phyloP scores from a whole-genome alignment of 2,888 invertebrate genomes.

The Uloborus plumipes region DNA sequence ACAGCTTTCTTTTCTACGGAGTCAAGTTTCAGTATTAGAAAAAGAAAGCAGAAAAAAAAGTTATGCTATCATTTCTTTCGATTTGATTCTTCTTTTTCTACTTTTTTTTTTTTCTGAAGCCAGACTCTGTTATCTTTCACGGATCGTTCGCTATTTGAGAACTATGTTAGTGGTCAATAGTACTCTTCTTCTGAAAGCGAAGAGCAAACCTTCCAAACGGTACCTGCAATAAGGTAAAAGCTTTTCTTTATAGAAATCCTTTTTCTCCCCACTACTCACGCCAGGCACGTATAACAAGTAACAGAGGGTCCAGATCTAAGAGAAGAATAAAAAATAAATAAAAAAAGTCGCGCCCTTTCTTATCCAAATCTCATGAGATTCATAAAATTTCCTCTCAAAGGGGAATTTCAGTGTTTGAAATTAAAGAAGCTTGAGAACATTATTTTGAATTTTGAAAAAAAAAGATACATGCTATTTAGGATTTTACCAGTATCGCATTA shows the following conservation, averaged over 20 bases:
- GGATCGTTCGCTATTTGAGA: constrained; percentile 55
- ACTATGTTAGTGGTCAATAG: constrained; percentile 56
- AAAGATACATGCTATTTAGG: background rate
- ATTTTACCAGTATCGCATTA: too few species aligned
- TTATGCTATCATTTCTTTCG: constrained; percentile 4
- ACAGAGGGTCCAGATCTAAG: constrained; percentile 16
- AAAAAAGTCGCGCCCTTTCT: too few species aligned
- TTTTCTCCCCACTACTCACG: constrained; percentile 6
- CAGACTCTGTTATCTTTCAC: constrained; percentile 40
- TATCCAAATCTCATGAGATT: constrained; percentile 1
- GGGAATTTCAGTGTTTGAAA: background rate
- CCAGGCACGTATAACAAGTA: constrained; percentile 46
- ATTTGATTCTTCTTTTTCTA: constrained; percentile 19
- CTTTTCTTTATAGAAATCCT: constrained; percentile 41
- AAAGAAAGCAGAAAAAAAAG: constrained; percentile 14
- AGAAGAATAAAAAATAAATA: too few species aligned
- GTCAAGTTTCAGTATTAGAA: constrained; percentile 38
- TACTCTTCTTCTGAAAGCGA: constrained; percentile 39
- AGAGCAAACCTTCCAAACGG: constrained; percentile 36
- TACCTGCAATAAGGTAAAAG: constrained; percentile 58
- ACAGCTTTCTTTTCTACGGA: constrained; percentile 49
- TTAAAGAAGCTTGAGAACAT: background rate
- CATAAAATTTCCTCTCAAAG: background rate
- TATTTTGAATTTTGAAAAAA: background rate
- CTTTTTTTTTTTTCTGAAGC: constrained; percentile 23